Evolutionary conservation across 2,797 vertebrate genomes (phyloP).

Genomic region (Momotus momota): DNA sequence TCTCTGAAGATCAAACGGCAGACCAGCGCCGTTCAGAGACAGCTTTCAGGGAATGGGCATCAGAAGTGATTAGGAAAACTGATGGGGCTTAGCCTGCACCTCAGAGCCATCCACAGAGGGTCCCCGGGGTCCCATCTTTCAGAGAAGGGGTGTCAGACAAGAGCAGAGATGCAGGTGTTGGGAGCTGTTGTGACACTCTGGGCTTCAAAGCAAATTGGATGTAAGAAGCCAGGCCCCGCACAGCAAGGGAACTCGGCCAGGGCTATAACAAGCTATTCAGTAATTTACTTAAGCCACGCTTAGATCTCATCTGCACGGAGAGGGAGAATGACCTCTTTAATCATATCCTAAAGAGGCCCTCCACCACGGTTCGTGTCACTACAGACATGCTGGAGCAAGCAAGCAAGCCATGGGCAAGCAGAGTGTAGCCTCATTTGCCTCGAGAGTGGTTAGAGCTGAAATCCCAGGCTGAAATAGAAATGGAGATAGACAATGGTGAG

Average conservation of each 20-base stretch:
- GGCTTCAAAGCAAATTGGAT: conserved; percentile 33
- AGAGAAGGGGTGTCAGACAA: neutral
- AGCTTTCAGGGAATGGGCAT: conserved; percentile 3
- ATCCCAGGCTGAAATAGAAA: neutral
- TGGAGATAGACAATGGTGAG: neutral
- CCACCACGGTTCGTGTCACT: neutral
- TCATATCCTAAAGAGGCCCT: conserved; percentile 34
- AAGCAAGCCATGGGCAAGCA: neutral
- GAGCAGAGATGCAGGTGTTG: neutral
- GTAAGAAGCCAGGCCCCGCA: neutral
- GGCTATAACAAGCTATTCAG: conserved; percentile 37
- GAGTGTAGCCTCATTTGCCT: neutral
- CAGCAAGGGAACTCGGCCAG: conserved; percentile 43
- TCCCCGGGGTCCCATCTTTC: neutral
- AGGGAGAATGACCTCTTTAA: conserved; percentile 59
- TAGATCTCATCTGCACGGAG: conserved; percentile 30
- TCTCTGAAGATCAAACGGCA: neutral
- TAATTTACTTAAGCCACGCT: conserved; percentile 56
- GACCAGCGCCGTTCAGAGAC: fast-evolving
- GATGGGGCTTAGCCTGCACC: neutral
- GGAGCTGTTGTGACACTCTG: neutral
- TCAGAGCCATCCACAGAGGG: neutral
- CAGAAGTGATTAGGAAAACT: conserved; percentile 36
- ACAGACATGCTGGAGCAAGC: neutral
- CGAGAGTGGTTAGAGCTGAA: neutral